Evolutionary conservation across 2,888 invertebrate species (phyloP).

Genomic region (Anarsia innoxiella): DNA sequence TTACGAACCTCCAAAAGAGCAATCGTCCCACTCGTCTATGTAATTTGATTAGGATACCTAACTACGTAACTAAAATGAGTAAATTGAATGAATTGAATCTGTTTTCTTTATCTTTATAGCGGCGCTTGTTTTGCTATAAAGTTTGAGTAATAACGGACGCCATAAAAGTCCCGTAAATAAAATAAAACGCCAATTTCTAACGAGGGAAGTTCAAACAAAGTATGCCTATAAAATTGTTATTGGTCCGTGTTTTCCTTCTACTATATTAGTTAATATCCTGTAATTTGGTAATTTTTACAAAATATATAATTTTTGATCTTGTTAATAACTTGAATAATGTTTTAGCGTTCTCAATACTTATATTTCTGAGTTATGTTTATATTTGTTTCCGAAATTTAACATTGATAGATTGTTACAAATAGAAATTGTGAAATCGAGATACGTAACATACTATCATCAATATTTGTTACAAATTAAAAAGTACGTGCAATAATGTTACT

Average conservation of each 20-base stretch:
- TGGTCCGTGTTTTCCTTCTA: not conserved
- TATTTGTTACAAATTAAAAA: no score
- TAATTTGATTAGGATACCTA: no score
- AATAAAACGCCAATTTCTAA: constrained; percentile 17
- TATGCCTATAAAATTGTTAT: constrained; percentile 13
- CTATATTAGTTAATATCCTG: not conserved
- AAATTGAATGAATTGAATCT: constrained; percentile 17
- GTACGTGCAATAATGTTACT: no score
- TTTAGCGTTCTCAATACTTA: no score
- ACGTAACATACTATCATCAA: no score
- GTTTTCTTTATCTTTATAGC: constrained; percentile 3
- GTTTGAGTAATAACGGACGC: constrained; percentile 15
- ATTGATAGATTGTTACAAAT: no score
- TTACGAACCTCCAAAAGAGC: no score
- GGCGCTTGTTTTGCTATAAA: constrained; percentile 2
- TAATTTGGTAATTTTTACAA: not conserved
- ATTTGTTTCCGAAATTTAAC: no score
- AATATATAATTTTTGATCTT: not conserved
- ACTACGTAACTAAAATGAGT: constrained; percentile 12
- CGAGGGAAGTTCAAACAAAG: constrained; percentile 17
- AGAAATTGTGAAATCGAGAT: no score
- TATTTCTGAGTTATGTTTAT: no score
- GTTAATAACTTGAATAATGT: no score
- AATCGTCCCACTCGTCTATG: no score
- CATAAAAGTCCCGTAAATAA: constrained; percentile 21